phyloP scores from a whole-genome alignment of 2,113 vertebrate genomes.

The Xiphophorus maculatus region DNA sequence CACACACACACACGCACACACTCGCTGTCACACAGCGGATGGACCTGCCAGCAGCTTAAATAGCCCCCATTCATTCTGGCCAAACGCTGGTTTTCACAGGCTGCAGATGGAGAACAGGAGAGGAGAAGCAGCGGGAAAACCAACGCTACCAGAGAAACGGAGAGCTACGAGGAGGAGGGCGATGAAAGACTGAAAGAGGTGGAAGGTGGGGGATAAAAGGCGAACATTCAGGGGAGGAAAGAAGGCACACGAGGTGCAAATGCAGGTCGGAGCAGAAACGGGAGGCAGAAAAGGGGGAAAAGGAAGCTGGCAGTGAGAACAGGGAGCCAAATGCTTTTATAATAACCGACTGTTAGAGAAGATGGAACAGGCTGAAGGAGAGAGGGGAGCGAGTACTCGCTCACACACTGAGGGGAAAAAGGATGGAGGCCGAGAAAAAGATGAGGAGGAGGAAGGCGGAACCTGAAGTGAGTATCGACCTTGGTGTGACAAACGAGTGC shows the following conservation, averaged over 20 bases:
- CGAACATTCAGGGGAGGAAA: neutral
- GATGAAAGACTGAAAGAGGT: constrained; percentile 28
- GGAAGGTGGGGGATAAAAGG: constrained; percentile 6
- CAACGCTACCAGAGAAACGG: constrained; percentile 25
- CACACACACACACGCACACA: neutral
- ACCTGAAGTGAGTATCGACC: constrained; percentile 65
- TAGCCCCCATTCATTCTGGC: constrained; percentile 72
- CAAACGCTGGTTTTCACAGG: constrained; percentile 53
- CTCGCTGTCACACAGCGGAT: constrained; percentile 7
- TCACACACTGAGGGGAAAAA: constrained; percentile 34
- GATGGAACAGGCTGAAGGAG: constrained; percentile 38
- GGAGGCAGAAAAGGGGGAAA: neutral
- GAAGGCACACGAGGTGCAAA: neutral
- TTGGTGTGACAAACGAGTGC: constrained; percentile 72
- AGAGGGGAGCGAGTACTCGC: constrained; percentile 26
- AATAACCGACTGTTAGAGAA: constrained; percentile 48
- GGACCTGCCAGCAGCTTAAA: constrained; percentile 71
- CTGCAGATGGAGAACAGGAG: constrained; percentile 38
- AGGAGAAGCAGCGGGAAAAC: constrained; percentile 15
- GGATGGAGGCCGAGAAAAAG: constrained; percentile 43
- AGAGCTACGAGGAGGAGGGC: constrained; percentile 23
- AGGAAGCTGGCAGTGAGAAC: constrained; percentile 12
- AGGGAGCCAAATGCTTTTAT: constrained; percentile 26
- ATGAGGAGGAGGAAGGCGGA: constrained; percentile 32
- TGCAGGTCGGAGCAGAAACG: constrained; percentile 5